Percentiles rank a stretch among this genome's conserved stretches.
Conservation (phyloP, 2,113 vertebrate species). For the Copsychus sechellarum region DNA sequence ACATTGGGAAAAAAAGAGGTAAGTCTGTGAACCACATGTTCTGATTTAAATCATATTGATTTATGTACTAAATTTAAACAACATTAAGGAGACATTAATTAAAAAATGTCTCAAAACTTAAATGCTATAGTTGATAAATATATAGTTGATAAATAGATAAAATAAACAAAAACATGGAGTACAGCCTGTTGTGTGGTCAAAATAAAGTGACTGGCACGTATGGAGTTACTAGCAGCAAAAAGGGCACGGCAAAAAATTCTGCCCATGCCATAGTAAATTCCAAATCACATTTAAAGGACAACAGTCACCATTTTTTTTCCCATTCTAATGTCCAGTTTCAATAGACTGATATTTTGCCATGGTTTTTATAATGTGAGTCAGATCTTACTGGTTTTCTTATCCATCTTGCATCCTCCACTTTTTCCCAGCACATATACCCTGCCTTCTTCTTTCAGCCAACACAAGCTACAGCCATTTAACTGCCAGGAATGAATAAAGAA, state of each 20-base stretch:
- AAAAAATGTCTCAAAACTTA: neutral
- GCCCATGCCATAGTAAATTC: neutral
- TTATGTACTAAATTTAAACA: neutral
- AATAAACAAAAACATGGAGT: neutral
- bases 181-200: neutral
- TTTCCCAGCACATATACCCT: neutral
- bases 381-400: neutral
- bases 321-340: neutral
- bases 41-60: neutral
- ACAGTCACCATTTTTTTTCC: fast-evolving
- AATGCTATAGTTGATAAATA: neutral
- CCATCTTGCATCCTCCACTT: neutral
- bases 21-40: neutral
- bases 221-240: neutral
- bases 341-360: neutral
- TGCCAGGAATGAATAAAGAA: neutral
- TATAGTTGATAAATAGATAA: neutral
- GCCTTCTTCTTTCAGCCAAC: neutral
- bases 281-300: neutral
- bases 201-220: neutral
- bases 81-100: neutral
- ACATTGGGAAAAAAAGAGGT: neutral
- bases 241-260: neutral
- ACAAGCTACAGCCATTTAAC: neutral
- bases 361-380: neutral